Evolutionary conservation across 2,888 invertebrate species (phyloP).

Genomic region (Venustoraphidia nigricollis): DNA sequence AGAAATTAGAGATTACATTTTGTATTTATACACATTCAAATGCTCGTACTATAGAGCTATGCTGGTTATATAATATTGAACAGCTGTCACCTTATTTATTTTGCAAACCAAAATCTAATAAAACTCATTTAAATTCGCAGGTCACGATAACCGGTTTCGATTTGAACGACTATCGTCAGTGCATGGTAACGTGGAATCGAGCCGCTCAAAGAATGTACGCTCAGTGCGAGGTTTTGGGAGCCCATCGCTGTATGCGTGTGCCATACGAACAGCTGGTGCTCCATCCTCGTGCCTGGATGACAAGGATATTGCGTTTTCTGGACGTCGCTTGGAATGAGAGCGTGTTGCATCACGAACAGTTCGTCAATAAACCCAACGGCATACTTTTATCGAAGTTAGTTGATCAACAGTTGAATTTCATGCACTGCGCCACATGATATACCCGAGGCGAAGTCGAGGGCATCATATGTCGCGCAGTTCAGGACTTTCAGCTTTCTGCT

Average conservation of each 20-base stretch:
- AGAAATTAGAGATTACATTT: too few relatives aligned
- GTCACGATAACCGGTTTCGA: slow-evolving; percentile 87
- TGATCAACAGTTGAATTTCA: too few relatives aligned
- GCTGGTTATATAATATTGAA: too few relatives aligned
- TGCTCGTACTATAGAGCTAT: too few relatives aligned
- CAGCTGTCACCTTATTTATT: too few relatives aligned
- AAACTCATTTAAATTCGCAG: slow-evolving; percentile 18
- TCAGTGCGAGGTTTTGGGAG: slow-evolving; percentile 74
- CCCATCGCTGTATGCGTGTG: slow-evolving; percentile 65
- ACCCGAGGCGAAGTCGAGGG: too few relatives aligned
- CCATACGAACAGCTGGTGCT: slow-evolving; percentile 96
- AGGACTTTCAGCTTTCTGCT: too few relatives aligned
- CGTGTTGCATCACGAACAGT: slow-evolving; percentile 93
- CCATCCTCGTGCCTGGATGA: slow-evolving; percentile 81
- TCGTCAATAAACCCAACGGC: slow-evolving; percentile 89
- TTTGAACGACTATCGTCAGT: slow-evolving; percentile 82
- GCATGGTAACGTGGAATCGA: slow-evolving; percentile 92
- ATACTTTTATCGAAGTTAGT: slow-evolving; percentile 87
- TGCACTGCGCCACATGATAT: too few relatives aligned
- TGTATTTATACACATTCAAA: too few relatives aligned
- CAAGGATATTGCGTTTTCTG: slow-evolving; percentile 73
- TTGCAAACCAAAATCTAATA: too few relatives aligned
- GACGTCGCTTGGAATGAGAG: slow-evolving; percentile 89
- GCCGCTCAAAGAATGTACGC: slow-evolving; percentile 89
- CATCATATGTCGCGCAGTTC: too few relatives aligned